Evolutionary conservation across 1,140 invertebrate species (phyloP).

Genomic region (Caenorhabditis remanei): DNA sequence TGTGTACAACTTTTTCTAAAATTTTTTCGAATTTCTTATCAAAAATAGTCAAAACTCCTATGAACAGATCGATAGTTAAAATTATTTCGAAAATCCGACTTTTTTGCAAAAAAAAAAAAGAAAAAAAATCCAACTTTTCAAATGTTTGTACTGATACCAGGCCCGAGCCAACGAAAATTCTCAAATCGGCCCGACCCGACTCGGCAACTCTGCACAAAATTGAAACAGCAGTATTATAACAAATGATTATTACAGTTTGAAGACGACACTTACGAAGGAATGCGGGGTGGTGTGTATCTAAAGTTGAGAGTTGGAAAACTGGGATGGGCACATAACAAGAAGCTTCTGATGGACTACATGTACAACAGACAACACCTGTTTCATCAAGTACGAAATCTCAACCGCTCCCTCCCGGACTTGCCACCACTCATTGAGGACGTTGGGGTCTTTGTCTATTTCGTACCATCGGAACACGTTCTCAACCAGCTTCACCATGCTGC

Average conservation of each 20-base stretch:
- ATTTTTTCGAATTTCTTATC: too few relatives aligned
- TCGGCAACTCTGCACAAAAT: too few relatives aligned
- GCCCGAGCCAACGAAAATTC: too few relatives aligned
- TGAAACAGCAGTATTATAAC: background rate
- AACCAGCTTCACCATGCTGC: conserved; percentile 52
- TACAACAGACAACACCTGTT: conserved; percentile 34
- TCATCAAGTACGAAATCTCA: background rate
- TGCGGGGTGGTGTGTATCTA: background rate
- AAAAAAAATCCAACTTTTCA: too few relatives aligned
- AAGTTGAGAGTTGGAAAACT: background rate
- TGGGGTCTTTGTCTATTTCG: conserved; percentile 50
- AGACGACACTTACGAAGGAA: background rate
- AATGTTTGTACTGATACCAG: too few relatives aligned
- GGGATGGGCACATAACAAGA: conserved; percentile 62
- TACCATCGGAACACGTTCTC: background rate
- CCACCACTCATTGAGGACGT: conserved; percentile 38
- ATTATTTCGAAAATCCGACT: too few relatives aligned
- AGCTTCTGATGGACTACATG: conserved; percentile 37
- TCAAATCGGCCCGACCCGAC: too few relatives aligned
- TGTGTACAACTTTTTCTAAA: too few relatives aligned
- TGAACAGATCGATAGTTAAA: too few relatives aligned
- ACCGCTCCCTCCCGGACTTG: conserved; percentile 39
- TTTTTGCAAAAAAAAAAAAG: too few relatives aligned
- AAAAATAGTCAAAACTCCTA: too few relatives aligned
- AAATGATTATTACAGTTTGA: conserved; percentile 48